Evolutionary conservation across 2,888 invertebrate species (phyloP).

Genomic region (Aporophyla lueneburgensis): DNA sequence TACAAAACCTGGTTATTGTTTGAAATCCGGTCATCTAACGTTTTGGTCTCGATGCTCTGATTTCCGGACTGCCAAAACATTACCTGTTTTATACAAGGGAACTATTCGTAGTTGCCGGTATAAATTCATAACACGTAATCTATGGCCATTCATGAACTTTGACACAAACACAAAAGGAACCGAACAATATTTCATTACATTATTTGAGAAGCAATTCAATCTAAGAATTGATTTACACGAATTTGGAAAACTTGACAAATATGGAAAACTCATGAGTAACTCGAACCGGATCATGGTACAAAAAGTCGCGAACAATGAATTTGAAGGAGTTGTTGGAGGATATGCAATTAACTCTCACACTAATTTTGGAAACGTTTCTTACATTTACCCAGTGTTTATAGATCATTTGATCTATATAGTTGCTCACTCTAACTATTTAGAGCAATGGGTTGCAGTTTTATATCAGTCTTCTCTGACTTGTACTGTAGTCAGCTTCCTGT

Average conservation of each 20-base stretch:
- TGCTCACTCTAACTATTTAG: constrained; percentile 48
- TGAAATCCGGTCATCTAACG: constrained; percentile 50
- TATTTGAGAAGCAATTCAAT: constrained; percentile 62
- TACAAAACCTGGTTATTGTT: constrained; percentile 59
- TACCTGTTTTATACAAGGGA: background rate
- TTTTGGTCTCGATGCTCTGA: constrained; percentile 49
- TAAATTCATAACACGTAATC: constrained; percentile 66
- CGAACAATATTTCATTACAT: constrained; percentile 67
- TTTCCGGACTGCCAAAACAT: constrained; percentile 9
- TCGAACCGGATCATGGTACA: constrained; percentile 60
- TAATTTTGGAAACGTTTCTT: constrained; percentile 42
- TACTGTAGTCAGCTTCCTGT: constrained; percentile 37
- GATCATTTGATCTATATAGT: constrained; percentile 56
- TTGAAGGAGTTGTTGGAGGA: constrained; percentile 69
- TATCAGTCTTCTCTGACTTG: constrained; percentile 21
- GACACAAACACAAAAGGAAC: constrained; percentile 54
- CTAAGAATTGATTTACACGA: constrained; percentile 64
- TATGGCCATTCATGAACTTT: constrained; percentile 70
- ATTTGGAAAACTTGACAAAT: constrained; percentile 63
- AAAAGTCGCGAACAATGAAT: constrained; percentile 62
- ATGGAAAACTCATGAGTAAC: constrained; percentile 65
- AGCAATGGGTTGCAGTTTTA: constrained; percentile 60
- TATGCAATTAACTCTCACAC: constrained; percentile 1
- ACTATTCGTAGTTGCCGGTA: constrained; percentile 59
- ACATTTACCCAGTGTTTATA: constrained; percentile 62